Evolutionary conservation across 2,113 vertebrate species (phyloP).

Genomic region (Carassius auratus): DNA sequence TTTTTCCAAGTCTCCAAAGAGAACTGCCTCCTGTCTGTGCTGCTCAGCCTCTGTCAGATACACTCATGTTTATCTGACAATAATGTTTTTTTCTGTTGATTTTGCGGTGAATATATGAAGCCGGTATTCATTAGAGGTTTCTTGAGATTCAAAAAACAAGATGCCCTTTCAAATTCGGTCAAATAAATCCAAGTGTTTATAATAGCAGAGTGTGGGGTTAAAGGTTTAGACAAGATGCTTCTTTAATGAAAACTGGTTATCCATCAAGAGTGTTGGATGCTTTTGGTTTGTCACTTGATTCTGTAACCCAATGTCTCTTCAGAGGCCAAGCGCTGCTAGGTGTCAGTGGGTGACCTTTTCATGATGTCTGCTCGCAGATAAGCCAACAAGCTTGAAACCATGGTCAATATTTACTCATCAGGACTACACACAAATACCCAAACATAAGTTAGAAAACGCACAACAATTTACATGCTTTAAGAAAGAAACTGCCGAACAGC

Average conservation of each 20-base stretch:
- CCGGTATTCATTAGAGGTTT: neutral
- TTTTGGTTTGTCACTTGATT: conserved; percentile 49
- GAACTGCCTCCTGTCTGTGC: conserved; percentile 6
- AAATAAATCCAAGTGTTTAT: neutral
- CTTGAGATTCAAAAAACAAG: neutral
- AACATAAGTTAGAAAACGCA: neutral
- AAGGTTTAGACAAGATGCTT: conserved; percentile 15
- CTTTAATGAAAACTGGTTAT: conserved; percentile 25
- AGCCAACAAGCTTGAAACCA: conserved; percentile 20
- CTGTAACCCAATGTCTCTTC: conserved; percentile 32
- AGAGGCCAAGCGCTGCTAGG: conserved; percentile 13
- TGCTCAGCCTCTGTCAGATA: neutral
- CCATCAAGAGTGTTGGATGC: conserved; percentile 22
- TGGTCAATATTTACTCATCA: conserved; percentile 49
- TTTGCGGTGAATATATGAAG: neutral
- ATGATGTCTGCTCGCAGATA: conserved; percentile 30
- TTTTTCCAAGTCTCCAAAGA: conserved; percentile 33
- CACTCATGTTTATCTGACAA: neutral
- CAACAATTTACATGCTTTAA: neutral
- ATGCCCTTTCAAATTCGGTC: neutral
- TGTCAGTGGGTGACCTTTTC: conserved; percentile 14
- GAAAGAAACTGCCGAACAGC: neutral
- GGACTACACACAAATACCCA: neutral
- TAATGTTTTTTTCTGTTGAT: neutral
- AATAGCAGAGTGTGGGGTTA: neutral